These are phyloP conservation scores for Endomychus coccineus DNA, from an alignment of 2,888 invertebrate genomes.

Conservation along the genomic window DNA sequence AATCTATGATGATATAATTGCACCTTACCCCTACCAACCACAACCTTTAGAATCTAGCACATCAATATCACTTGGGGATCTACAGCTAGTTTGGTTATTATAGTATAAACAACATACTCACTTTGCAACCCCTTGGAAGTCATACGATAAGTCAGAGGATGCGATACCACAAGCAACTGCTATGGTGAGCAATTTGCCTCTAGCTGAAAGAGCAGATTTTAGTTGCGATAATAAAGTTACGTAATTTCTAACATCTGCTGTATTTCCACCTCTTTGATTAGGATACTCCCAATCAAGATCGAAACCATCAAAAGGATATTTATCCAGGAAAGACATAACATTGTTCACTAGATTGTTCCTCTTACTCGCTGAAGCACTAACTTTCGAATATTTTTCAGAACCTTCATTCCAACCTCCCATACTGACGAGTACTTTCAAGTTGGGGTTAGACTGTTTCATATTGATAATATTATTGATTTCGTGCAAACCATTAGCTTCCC, in stretches of 20 bases:
- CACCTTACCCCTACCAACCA: too few species aligned
- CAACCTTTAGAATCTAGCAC: too few species aligned
- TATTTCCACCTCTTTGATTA: slow-evolving; percentile 48
- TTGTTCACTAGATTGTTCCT: slow-evolving; percentile 51
- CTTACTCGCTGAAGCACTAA: slow-evolving; percentile 41
- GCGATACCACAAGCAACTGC: slow-evolving; percentile 25
- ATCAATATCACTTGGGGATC: too few species aligned
- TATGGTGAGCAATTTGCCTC: slow-evolving; percentile 25
- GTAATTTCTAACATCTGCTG: slow-evolving; percentile 27
- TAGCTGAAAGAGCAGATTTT: slow-evolving; percentile 18
- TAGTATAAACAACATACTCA: too few species aligned
- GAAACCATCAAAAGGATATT: slow-evolving; percentile 60
- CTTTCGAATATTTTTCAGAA: slow-evolving; percentile 36
- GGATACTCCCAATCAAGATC: slow-evolving; percentile 72
- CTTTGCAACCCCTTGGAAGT: slow-evolving; percentile 12
- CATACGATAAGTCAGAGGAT: slow-evolving; percentile 23
- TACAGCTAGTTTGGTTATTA: too few species aligned
- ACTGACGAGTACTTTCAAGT: slow-evolving; percentile 52
- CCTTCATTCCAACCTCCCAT: slow-evolving; percentile 63
- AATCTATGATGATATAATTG: too few species aligned
- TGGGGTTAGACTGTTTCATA: too few species aligned
- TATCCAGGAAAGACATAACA: slow-evolving; percentile 45
- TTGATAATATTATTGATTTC: too few species aligned
- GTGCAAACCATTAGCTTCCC: slow-evolving; percentile 26
- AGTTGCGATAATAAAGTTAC: slow-evolving; percentile 27